phyloP scores from a whole-genome alignment of 2,888 invertebrate species.

The Ctenicera cuprea region DNA sequence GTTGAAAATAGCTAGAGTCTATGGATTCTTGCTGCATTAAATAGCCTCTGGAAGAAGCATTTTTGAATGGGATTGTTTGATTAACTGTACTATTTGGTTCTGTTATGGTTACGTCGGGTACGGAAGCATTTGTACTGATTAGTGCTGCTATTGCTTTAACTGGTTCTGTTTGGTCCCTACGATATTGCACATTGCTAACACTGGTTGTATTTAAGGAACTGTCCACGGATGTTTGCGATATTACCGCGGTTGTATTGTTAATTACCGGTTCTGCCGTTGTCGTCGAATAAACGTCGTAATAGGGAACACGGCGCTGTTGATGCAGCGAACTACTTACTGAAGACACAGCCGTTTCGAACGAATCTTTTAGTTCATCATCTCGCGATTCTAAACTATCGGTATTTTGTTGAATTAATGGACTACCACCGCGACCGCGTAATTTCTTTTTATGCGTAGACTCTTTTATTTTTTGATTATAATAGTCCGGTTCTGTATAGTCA shows the following conservation, averaged over 20 bases:
- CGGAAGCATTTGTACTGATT: conserved; percentile 53
- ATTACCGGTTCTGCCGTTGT: conserved; percentile 54
- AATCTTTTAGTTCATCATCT: conserved; percentile 75
- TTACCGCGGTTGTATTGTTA: conserved; percentile 57
- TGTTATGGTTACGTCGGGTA: conserved; percentile 63
- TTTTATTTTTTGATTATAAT: conserved; percentile 55
- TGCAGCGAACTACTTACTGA: conserved; percentile 71
- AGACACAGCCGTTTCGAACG: conserved; percentile 75
- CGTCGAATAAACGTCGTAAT: conserved; percentile 55
- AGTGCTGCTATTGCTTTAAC: conserved; percentile 65
- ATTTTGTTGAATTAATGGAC: conserved; percentile 71
- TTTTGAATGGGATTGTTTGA: conserved; percentile 50
- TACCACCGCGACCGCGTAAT: conserved; percentile 65
- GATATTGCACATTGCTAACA: conserved; percentile 65
- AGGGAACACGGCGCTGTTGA: conserved; percentile 64
- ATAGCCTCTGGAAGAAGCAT: conserved; percentile 63
- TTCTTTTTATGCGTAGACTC: conserved; percentile 65
- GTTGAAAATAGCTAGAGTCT: conserved; percentile 64
- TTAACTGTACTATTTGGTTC: conserved; percentile 56
- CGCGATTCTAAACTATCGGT: conserved; percentile 75
- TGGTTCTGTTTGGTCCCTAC: conserved; percentile 66
- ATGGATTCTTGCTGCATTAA: conserved; percentile 74
- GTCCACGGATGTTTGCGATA: conserved; percentile 54
- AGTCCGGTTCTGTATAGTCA: conserved; percentile 53
- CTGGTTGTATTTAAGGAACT: conserved; percentile 52